These are phyloP conservation scores for zebrafish (Danio rerio) DNA, from an alignment of 2,113 vertebrate species.

Conservation along the genomic window DNA sequence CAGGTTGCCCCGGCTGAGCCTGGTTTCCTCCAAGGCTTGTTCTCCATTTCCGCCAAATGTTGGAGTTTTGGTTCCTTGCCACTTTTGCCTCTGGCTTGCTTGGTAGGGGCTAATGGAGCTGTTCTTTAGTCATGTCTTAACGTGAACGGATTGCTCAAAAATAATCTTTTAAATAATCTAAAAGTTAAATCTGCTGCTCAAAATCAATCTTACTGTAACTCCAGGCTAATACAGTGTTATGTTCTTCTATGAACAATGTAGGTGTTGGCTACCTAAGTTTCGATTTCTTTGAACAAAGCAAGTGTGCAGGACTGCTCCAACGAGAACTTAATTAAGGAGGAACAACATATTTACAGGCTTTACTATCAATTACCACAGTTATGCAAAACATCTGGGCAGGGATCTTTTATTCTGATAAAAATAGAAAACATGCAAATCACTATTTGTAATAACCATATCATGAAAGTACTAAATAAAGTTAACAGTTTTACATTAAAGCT, in stretches of 20 bases:
- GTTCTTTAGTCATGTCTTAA: background rate
- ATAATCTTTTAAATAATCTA: background rate
- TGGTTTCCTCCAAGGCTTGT: too few relatives aligned
- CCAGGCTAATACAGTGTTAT: background rate
- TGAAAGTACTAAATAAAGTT: background rate
- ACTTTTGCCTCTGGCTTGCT: too few relatives aligned
- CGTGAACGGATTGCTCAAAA: background rate
- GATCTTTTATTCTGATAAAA: background rate
- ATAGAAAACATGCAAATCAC: conserved; percentile 19
- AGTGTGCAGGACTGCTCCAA: background rate
- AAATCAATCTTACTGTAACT: background rate
- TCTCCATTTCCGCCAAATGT: too few relatives aligned
- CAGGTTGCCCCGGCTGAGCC: too few relatives aligned
- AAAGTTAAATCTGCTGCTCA: background rate
- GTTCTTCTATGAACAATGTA: background rate
- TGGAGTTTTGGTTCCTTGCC: too few relatives aligned
- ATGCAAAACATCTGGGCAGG: conserved; percentile 5
- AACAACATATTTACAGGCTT: background rate
- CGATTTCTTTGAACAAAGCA: background rate
- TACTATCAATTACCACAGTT: background rate
- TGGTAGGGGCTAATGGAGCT: too few relatives aligned
- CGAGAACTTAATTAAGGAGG: background rate
- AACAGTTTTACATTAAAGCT: background rate
- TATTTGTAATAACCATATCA: background rate
- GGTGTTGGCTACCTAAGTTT: background rate